These are phyloP conservation scores for Drosophila yooni DNA, from an alignment of 2,888 invertebrate genomes.

Conservation along the genomic window DNA sequence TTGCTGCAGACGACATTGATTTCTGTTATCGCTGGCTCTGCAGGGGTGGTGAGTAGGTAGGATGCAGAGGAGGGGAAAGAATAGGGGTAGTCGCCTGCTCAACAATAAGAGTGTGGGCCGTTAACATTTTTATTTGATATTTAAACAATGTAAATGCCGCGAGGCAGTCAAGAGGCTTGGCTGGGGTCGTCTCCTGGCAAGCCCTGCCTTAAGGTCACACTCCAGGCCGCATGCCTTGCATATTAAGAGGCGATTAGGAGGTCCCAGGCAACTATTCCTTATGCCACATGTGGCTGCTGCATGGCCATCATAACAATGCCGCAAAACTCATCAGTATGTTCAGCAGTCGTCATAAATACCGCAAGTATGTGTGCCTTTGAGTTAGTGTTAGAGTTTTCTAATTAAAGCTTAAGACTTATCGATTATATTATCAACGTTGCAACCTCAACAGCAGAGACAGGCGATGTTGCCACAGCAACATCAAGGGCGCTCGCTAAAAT, in stretches of 20 bases:
- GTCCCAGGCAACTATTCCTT: conserved; percentile 21
- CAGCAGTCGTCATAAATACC: conserved; percentile 68
- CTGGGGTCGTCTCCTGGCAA: conserved; percentile 25
- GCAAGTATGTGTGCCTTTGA: conserved; percentile 5
- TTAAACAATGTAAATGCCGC: conserved; percentile 50
- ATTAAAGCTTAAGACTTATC: conserved; percentile 71
- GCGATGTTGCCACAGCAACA: not conserved
- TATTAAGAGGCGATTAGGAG: conserved; percentile 74
- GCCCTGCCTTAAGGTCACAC: conserved; percentile 56
- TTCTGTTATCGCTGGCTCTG: conserved; percentile 55
- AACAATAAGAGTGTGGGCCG: conserved; percentile 33
- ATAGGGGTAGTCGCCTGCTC: conserved; percentile 1
- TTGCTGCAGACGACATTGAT: conserved; percentile 64
- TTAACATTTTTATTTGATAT: conserved; percentile 70
- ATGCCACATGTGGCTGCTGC: conserved; percentile 41
- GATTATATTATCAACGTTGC: conserved; percentile 66
- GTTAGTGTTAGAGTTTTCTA: conserved; percentile 38
- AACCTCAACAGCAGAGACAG: conserved; percentile 9
- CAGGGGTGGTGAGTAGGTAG: too few relatives aligned
- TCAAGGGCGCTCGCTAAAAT: conserved; percentile 32
- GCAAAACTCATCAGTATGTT: conserved; percentile 57
- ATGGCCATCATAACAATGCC: conserved; percentile 58
- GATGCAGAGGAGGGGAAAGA: not conserved
- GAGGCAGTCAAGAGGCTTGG: conserved; percentile 31
- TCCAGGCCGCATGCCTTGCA: conserved; percentile 70